Evolutionary conservation across 2,888 invertebrate species (phyloP).

Genomic region (Heliconius ethilla): DNA sequence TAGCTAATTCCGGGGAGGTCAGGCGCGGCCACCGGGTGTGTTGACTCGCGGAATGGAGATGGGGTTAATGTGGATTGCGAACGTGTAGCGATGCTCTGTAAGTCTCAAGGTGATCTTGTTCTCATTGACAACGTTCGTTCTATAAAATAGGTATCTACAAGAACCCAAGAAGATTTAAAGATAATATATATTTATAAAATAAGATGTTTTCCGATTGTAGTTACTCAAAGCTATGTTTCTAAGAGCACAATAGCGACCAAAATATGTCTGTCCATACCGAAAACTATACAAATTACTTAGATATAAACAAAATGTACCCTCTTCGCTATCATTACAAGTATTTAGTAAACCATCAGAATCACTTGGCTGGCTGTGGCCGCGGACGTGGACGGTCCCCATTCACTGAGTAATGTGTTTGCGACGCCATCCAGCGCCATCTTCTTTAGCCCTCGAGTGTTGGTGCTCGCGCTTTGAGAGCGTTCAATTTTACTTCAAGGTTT

Average conservation of each 20-base stretch:
- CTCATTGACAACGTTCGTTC: not conserved
- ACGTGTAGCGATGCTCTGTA: constrained; percentile 2
- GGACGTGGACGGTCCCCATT: constrained; percentile 41
- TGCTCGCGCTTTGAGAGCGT: constrained; percentile 47
- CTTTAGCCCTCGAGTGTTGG: constrained; percentile 47
- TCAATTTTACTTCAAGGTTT: constrained; percentile 41
- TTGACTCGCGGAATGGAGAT: constrained; percentile 57
- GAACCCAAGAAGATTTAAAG: not conserved
- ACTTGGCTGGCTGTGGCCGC: not conserved
- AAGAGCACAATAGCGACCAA: not conserved
- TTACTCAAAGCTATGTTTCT: not conserved
- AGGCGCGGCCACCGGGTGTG: constrained; percentile 52
- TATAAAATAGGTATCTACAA: not conserved
- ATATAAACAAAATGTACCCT: not conserved
- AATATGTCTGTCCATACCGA: not conserved
- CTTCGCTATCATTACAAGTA: not conserved
- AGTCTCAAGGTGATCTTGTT: not conserved
- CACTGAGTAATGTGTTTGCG: constrained; percentile 48
- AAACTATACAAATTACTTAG: not conserved
- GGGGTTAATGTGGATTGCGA: constrained; percentile 44
- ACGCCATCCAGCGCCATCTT: constrained; percentile 46
- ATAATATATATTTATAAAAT: not conserved
- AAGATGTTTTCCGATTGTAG: not conserved
- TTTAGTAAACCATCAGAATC: not conserved
- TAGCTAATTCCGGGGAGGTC: constrained; percentile 71